Percentiles rank a stretch among this genome's conserved stretches.
Evolutionary conservation across 2,797 vertebrate genomes (phyloP).

Genomic region (Hippocampus kuda): DNA sequence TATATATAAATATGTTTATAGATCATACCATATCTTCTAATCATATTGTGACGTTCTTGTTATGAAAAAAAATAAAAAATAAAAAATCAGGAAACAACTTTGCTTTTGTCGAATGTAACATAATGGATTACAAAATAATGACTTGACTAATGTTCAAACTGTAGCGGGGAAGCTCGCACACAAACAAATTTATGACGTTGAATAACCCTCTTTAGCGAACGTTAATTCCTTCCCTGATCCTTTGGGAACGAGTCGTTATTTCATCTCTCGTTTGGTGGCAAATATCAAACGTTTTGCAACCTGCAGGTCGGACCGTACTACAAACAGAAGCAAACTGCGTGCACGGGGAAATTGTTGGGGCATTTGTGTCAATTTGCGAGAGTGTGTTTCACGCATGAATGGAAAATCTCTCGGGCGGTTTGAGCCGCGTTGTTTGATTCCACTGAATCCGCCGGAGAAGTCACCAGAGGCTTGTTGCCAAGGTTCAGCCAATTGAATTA

Average conservation of each 20-base stretch:
- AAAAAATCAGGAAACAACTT: too few species aligned
- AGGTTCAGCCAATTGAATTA: constrained; percentile 75
- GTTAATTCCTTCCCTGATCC: neutral
- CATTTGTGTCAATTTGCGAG: constrained; percentile 38
- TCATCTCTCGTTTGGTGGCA: constrained; percentile 4
- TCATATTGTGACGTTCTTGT: too few species aligned
- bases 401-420: constrained; percentile 55
- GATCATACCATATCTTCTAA: too few species aligned
- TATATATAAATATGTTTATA: too few species aligned
- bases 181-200: neutral
- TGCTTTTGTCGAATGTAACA: too few species aligned
- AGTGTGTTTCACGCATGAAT: constrained; percentile 30
- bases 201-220: neutral
- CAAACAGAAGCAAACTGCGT: constrained; percentile 4
- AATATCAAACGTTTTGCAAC: constrained; percentile 5
- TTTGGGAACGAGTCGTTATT: constrained; percentile 2
- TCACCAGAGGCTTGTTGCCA: constrained; percentile 67
- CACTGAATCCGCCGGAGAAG: constrained; percentile 65
- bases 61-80: too few species aligned
- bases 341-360: constrained; percentile 28
- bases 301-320: constrained; percentile 1
- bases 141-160: too few species aligned
- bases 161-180: too few species aligned
- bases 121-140: too few species aligned
- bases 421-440: constrained; percentile 67